Base-by-base conservation (phyloP, 2,113 vertebrate genomes). In the Elanus axillaris region DNA sequence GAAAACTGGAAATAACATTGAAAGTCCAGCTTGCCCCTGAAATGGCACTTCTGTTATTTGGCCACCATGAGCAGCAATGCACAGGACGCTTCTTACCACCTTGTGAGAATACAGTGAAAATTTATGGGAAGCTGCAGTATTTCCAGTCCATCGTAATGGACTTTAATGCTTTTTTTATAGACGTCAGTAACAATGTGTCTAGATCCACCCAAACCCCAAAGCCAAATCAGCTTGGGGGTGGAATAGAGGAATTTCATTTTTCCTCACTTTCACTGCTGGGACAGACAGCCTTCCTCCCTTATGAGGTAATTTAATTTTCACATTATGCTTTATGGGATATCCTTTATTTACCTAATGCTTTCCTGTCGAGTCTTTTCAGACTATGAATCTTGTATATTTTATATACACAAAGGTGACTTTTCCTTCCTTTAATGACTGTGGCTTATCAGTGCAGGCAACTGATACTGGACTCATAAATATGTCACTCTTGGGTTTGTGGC, bases 301-400 rank as follows among this genome's bases (percentile, higher is more conserved):
- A 93, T 94, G 94, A 95, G 97, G 97, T 96, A 97, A 96, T 96
- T 97, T 92, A 96, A 96, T 98, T 97, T 97, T 98, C 98, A 92
- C 96, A 98, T 98, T 96, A 98, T 96, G 96, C 96, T 98, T 98
- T 96, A 98, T 98, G 97, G 98, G 98, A 98, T 98, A 98, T 98
- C 98, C 98, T 98, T 96, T 98, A 98, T 98, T 98, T 98, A 98
- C 98, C 98, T 96, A 98, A 98, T 98, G 94, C 55, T 98, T 98
- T 98, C 98, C 98, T 98, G 98, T 97, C 81, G 75, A 96, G 97
- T 97, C 96, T 95, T 98, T 98, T 98, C 96, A 98, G 97, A 95
- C 98, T 96, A 96, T 92, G 98, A 97, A 96, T 98, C 97, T 97
- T 96, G 93, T 97, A 97, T 97, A 97, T 98, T 98, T 98, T 98